phyloP scores from a whole-genome alignment of 2,888 invertebrate species.

The Dermolepida albohirtum region DNA sequence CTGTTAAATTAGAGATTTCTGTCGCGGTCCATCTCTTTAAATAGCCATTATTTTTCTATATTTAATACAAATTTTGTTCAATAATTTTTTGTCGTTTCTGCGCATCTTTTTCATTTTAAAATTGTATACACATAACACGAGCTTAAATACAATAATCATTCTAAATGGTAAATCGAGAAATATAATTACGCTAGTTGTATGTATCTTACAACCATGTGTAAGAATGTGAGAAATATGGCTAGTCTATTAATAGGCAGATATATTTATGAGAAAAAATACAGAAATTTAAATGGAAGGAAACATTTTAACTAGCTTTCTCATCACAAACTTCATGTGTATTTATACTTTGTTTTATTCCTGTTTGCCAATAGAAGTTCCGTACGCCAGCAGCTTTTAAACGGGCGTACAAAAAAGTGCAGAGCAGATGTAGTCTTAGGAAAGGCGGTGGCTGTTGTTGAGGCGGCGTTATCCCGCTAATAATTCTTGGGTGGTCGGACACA shows the following conservation, averaged over 20 bases:
- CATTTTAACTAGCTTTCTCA: conserved; percentile 25
- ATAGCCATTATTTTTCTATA: no score
- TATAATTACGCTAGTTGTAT: no score
- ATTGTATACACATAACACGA: no score
- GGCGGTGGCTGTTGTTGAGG: conserved; percentile 16
- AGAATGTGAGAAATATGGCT: neutral
- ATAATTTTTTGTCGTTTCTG: no score
- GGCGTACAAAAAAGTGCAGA: conserved; percentile 19
- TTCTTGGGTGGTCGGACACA: conserved; percentile 59
- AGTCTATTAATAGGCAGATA: neutral
- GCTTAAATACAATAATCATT: no score
- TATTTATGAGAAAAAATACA: conserved; percentile 11
- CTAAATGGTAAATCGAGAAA: no score
- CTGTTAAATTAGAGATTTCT: no score
- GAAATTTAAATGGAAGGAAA: conserved; percentile 25
- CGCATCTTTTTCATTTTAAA: no score
- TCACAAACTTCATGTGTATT: neutral
- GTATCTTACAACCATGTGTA: no score
- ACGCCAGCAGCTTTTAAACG: conserved; percentile 16
- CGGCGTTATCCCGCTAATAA: conserved; percentile 47
- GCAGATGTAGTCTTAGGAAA: conserved; percentile 18
- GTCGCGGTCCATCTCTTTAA: no score
- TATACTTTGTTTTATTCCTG: conserved; percentile 21
- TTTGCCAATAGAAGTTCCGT: conserved; percentile 3
- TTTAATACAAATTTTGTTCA: no score